Evolutionary conservation across 1,140 invertebrate genomes (phyloP).

Genomic region (Bathynomus jamesi): DNA sequence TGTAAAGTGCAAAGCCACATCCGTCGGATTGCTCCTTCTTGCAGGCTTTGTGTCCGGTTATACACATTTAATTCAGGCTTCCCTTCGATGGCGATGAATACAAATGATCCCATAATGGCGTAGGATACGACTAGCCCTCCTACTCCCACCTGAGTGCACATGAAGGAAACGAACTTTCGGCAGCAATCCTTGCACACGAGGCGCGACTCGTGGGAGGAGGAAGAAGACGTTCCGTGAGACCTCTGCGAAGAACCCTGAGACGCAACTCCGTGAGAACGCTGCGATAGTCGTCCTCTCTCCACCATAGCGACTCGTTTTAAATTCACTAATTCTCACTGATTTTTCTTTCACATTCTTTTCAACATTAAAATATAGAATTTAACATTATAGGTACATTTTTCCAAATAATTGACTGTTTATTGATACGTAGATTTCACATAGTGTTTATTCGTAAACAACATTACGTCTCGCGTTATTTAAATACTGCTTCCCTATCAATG

Average conservation of each 20-base stretch:
- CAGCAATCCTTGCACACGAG: constrained; percentile 60
- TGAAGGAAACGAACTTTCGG: constrained; percentile 74
- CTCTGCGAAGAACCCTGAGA: constrained; percentile 47
- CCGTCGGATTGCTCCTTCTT: constrained; percentile 51
- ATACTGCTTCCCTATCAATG: too few species aligned
- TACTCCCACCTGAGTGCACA: constrained; percentile 86
- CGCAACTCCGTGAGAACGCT: constrained; percentile 36
- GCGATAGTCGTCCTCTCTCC: constrained; percentile 33
- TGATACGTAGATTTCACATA: too few species aligned
- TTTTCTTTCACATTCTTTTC: too few species aligned
- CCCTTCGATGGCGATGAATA: constrained; percentile 79
- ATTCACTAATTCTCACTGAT: too few species aligned
- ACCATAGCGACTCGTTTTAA: too few species aligned
- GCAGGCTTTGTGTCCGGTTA: constrained; percentile 43
- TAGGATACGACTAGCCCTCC: constrained; percentile 90
- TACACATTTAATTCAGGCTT: constrained; percentile 52
- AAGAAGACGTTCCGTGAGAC: constrained; percentile 59
- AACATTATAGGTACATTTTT: too few species aligned
- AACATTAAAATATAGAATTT: too few species aligned
- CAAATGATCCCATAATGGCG: constrained; percentile 85
- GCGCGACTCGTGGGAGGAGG: constrained; percentile 43
- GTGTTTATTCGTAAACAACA: too few species aligned
- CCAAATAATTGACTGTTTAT: too few species aligned
- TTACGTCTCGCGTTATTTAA: too few species aligned
- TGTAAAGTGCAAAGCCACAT: constrained; percentile 65